Evolutionary conservation across 2,888 invertebrate genomes (phyloP).

Genomic region (Hirtodrosophila confusa): DNA sequence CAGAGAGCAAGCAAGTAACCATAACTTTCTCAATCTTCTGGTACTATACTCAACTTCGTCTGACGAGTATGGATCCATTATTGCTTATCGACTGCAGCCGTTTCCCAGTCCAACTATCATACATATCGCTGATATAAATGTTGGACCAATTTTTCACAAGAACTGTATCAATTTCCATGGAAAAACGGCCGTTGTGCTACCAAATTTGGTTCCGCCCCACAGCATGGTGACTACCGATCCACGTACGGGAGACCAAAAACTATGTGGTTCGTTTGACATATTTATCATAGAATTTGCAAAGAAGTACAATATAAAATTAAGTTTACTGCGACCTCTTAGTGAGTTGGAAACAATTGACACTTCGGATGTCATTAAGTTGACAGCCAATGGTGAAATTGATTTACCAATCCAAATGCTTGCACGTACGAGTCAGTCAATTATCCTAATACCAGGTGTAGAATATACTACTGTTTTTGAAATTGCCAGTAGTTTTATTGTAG

Average conservation of each 20-base stretch:
- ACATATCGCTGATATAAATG: not conserved
- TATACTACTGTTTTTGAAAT: not conserved
- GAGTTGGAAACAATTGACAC: not conserved
- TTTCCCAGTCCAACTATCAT: slow-evolving; percentile 25
- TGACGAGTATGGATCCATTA: not conserved
- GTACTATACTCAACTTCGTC: slow-evolving; percentile 5
- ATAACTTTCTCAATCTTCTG: slow-evolving; percentile 11
- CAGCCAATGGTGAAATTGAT: not conserved
- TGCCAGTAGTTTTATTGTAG: slow-evolving; percentile 8
- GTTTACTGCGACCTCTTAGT: not conserved
- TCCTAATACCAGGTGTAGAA: not conserved
- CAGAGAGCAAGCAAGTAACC: not conserved
- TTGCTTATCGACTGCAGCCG: slow-evolving; percentile 4
- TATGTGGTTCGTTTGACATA: not conserved
- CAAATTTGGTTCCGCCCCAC: not conserved
- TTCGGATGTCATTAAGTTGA: not conserved
- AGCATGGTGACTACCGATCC: not conserved
- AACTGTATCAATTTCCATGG: slow-evolving; percentile 8
- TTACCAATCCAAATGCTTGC: slow-evolving; percentile 8
- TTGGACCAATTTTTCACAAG: not conserved
- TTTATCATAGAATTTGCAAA: slow-evolving; percentile 16
- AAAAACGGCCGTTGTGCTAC: not conserved
- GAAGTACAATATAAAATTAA: slow-evolving; percentile 10
- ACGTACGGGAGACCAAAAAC: not conserved
- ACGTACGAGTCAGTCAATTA: not conserved